Percentiles rank a stretch among this genome's conserved stretches.
Conservation (phyloP, 2,797 vertebrate genomes). For the Nyctibius grandis region DNA sequence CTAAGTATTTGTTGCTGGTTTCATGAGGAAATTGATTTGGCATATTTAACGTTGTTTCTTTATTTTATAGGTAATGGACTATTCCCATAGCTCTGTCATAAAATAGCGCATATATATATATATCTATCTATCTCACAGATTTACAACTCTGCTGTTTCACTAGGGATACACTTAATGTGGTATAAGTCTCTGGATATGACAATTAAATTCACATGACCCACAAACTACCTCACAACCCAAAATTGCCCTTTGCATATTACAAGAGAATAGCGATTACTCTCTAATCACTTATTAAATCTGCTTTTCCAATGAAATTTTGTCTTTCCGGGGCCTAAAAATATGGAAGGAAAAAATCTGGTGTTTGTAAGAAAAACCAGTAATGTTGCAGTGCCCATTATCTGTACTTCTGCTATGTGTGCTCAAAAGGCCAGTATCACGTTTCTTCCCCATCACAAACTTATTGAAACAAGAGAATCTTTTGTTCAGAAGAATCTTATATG, state of each 20-base stretch:
- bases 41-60: slow-evolving; percentile 58
- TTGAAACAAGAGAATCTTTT: not conserved
- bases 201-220: slow-evolving; percentile 68
- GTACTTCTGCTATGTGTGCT: not conserved
- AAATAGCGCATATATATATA: not conserved
- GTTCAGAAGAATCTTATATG: not conserved
- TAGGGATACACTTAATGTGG: slow-evolving; percentile 57
- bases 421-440: not conserved
- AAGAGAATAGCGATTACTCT: slow-evolving; percentile 31
- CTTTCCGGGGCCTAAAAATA: not conserved
- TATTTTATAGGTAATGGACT: slow-evolving; percentile 63
- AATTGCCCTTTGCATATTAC: slow-evolving; percentile 51
- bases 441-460: not conserved
- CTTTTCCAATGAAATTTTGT: slow-evolving; percentile 26
- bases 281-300: slow-evolving; percentile 53
- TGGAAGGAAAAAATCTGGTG: not conserved
- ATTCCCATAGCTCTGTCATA: slow-evolving; percentile 58
- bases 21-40: slow-evolving; percentile 63
- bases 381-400: not conserved
- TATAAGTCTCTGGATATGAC: slow-evolving; percentile 65
- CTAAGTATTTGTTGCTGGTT: slow-evolving; percentile 53
- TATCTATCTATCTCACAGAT: slow-evolving; percentile 23
- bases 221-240: slow-evolving; percentile 59
- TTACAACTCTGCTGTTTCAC: slow-evolving; percentile 54
- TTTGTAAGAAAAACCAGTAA: slow-evolving; percentile 1